phyloP scores from a whole-genome alignment of 2,888 invertebrate species.

The Agrotis clavis region DNA sequence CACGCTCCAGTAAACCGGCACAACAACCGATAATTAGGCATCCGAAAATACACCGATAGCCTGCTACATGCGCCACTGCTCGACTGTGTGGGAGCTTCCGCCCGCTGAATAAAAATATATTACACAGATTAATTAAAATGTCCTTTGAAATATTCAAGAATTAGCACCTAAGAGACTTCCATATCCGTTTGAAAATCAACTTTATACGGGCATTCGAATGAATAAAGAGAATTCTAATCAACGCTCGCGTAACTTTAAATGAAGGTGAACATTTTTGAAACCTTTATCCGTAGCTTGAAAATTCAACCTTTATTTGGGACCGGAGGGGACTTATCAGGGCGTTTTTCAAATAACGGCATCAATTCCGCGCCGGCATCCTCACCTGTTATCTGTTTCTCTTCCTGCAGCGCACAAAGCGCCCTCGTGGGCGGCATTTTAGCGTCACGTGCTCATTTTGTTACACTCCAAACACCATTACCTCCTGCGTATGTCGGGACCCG shows the following conservation, averaged over 20 bases:
- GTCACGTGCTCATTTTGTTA: conserved; percentile 78
- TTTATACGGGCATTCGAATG: conserved; percentile 71
- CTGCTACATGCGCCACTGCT: conserved; percentile 12
- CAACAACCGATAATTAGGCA: conserved; percentile 63
- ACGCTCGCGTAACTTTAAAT: conserved; percentile 80
- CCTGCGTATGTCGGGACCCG: conserved; percentile 49
- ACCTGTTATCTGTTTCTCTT: conserved; percentile 84
- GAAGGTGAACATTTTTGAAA: conserved; percentile 82
- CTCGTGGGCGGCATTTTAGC: conserved; percentile 74
- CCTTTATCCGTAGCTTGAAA: conserved; percentile 78
- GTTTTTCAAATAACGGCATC: conserved; percentile 85
- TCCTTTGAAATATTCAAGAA: conserved; percentile 40
- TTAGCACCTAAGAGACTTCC: conserved; percentile 50
- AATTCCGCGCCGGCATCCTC: conserved; percentile 80
- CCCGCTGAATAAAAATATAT: conserved; percentile 38
- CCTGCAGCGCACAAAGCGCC: conserved; percentile 78
- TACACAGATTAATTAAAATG: conserved; percentile 40
- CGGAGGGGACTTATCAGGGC: conserved; percentile 84
- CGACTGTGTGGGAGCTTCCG: conserved; percentile 21
- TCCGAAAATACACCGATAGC: conserved; percentile 56
- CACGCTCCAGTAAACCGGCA: conserved; percentile 57
- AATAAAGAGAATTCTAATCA: conserved; percentile 80
- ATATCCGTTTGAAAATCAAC: conserved; percentile 68
- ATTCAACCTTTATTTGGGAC: conserved; percentile 81
- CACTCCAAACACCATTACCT: conserved; percentile 79